Evolutionary conservation across 2,888 invertebrate species (phyloP).

Genomic region (Therioaphis trifolii): DNA sequence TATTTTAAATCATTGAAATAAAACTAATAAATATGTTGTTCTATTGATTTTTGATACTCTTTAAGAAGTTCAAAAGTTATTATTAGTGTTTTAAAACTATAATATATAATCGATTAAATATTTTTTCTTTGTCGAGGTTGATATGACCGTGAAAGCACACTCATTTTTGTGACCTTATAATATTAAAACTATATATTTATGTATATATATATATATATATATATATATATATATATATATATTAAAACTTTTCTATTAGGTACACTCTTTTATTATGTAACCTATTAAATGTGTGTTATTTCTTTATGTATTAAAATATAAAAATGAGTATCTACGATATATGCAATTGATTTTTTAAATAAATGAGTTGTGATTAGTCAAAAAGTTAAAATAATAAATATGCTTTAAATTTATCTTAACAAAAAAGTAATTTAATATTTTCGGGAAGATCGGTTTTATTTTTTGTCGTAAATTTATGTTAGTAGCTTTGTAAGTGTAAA

Average conservation of each 20-base stretch:
- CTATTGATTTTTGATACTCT: neutral
- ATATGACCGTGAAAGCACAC: slow-evolving; percentile 38
- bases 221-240: too few relatives aligned
- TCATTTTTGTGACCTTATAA: neutral
- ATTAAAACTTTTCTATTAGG: too few relatives aligned
- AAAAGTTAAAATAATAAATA: too few relatives aligned
- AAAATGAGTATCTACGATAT: neutral
- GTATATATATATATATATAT: too few relatives aligned
- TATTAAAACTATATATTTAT: slow-evolving; percentile 29
- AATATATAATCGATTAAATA: slow-evolving; percentile 21
- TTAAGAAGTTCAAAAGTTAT: neutral
- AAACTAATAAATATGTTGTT: neutral
- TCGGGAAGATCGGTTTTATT: neutral
- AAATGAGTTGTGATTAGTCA: too few relatives aligned
- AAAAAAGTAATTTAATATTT: neutral
- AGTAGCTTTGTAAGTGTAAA: neutral
- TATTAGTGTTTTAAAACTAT: slow-evolving; percentile 5
- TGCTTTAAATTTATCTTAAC: neutral
- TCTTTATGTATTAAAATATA: neutral
- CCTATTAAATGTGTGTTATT: neutral
- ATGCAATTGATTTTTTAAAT: too few relatives aligned
- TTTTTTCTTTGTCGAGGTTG: slow-evolving; percentile 43
- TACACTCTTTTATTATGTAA: neutral
- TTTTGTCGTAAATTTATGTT: neutral
- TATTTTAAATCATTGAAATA: too few relatives aligned